Base-by-base conservation (phyloP, 2,888 invertebrate species). In the Herminia tarsipennalis region DNA sequence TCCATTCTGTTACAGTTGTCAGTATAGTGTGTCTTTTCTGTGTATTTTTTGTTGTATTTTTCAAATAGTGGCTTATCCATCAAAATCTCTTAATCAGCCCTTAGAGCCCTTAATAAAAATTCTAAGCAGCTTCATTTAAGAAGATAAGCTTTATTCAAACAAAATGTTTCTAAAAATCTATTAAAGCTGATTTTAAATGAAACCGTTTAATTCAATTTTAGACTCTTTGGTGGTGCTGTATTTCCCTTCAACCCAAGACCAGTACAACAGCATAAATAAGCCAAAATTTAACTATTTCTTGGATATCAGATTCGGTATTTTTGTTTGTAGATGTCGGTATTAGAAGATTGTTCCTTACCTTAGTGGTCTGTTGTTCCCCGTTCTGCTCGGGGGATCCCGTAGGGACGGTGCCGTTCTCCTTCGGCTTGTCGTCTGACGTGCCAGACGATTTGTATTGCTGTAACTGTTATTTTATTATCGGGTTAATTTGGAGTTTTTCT, bases 371-470 rank as follows among this genome's bases (percentile, higher is more conserved):
- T 12, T 78, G 88, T 58, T 93, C 93, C 58, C 90, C 92, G 70
- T 93, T 93, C 62, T 93, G 93, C 35, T 91, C 91, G 14, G 92
- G 93, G 77, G 93, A 93, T 77, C 92, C 92, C 62, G 86, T 87
- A 60, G 92, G 92, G 47, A 94, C 92, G 64, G 96, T 95, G 71
- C 96, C 96, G 86, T 96, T 97, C 86, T 96, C 96, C 86, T 95
- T 96, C 63, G 95, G 95, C 88, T 94, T 94, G 65, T 91, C 92
- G 71, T 94, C 93, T 52, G 82, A 78, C 13, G 92, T 92, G 69
- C 94, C 93, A 72, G 95, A 94, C 66, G 94, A 87, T 92, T 96
- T 97, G 89, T 95, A 95, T 89, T 96, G 96, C 88, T 95, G 95
- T 78, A 97, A 93, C 96, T 96, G 84, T 33, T n/a, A n/a, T 3